Base-by-base conservation (phyloP, 2,797 vertebrate species). In the Cryptoblepharus egeriae region DNA sequence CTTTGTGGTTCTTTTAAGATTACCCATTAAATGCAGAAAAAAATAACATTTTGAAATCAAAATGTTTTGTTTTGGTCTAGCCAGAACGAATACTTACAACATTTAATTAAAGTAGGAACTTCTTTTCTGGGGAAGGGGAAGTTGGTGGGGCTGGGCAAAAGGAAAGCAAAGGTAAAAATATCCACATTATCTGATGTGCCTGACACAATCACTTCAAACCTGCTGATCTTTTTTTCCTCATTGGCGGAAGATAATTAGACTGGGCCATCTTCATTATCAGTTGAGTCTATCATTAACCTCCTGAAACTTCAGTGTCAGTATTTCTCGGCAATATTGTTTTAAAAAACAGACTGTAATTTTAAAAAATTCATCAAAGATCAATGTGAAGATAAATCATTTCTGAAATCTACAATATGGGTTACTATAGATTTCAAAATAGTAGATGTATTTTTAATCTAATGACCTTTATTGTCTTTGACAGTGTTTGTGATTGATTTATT, bases 71-170 rank as follows among this genome's bases (percentile, higher is more conserved):
- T 94, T 95, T 93, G 95, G 92, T 95, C 90, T 92, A 89, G 93
- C 90, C 90, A 91, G 93, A 95, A 94, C 94, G 93, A 95, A 95
- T 94, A 95, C 93, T 92, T 93, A 90, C 94, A 95, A 95, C 94
- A 95, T 92, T 96, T 95, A 95, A 96, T 96, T 95, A 95, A 95
- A 95, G 24, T 37, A 74, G 64, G 55, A 84, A 5, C 37, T 65
- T 72, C 30, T 39, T 55, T 73, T 57, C 26, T 28, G 15, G 28
- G 74, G 49, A 63, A 37, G n/a, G 35, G 22, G 61, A 24, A 11
- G 12, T 49, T 69, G 35, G 65, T 24, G 24, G 24, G 37, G 8
- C 12, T 69, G 67, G 67, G 37, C 57, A 58, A 58, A 22, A 42
- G 37, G 89, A 93, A 89, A 28, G 1, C 32, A 70, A 90, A 95